Conservation (phyloP, 1,140 invertebrate genomes). For the Plectrocnemia conspersa region DNA sequence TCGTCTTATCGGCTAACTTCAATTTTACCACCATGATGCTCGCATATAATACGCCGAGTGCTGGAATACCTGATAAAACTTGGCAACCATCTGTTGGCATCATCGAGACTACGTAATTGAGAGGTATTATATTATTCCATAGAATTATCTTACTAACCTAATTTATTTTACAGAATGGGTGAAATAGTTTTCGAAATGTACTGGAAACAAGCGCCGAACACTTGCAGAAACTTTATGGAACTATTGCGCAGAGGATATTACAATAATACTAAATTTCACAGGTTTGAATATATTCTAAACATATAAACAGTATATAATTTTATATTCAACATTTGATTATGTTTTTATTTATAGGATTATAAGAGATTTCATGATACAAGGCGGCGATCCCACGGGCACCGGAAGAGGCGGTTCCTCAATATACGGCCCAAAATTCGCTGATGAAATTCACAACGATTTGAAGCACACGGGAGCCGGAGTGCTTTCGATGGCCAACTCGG, state of each 20-base stretch:
- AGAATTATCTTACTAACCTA: constrained; percentile 4
- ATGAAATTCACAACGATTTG: constrained; percentile 92
- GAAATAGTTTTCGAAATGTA: constrained; percentile 89
- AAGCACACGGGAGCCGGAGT: constrained; percentile 85
- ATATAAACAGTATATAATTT: not conserved
- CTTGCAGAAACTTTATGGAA: constrained; percentile 96
- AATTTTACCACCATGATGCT: constrained; percentile 15
- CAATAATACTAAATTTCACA: constrained; percentile 93
- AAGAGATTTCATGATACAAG: constrained; percentile 96
- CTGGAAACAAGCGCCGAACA: constrained; percentile 95
- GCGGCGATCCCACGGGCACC: constrained; percentile 90
- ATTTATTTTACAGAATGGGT: constrained; percentile 76
- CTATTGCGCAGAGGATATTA: constrained; percentile 88
- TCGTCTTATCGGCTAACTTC: not conserved
- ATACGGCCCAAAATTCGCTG: constrained; percentile 91
- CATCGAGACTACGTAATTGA: constrained; percentile 67
- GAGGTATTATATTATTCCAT: constrained; percentile 20
- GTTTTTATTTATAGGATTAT: constrained; percentile 64
- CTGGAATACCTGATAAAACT: constrained; percentile 75
- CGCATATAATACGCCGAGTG: constrained; percentile 35
- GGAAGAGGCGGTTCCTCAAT: constrained; percentile 94
- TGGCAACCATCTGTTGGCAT: constrained; percentile 81
- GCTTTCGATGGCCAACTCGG: constrained; percentile 78
- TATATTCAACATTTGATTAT: not conserved
- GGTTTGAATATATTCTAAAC: constrained; percentile 13